Evolutionary conservation across 2,797 vertebrate genomes (phyloP).

Genomic region (Falco novaeseelandiae): DNA sequence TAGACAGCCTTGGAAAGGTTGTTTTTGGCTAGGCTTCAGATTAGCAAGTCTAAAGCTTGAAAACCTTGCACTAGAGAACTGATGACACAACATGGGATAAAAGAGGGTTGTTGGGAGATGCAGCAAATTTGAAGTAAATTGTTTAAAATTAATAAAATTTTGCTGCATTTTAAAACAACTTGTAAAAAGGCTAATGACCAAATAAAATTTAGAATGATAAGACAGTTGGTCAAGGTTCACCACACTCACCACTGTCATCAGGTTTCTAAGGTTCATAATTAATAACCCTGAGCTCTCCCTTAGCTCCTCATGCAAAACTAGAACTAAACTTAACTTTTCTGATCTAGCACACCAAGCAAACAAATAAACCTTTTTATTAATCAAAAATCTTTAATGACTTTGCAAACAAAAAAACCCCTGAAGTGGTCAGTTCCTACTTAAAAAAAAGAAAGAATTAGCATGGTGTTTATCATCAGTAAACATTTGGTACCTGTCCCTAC

Average conservation of each 20-base stretch:
- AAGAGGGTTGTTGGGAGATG: not conserved
- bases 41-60: not conserved
- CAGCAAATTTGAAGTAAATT: not conserved
- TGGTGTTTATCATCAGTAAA: not conserved
- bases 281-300: not conserved
- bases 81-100: not conserved
- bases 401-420: fast-evolving
- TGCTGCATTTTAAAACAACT: not conserved
- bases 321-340: not conserved
- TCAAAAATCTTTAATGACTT: not conserved
- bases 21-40: not conserved
- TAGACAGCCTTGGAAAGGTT: not conserved
- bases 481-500: not conserved
- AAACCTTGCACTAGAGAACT: not conserved
- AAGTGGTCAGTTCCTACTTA: not conserved
- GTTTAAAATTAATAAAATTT: not conserved
- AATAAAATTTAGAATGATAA: not conserved
- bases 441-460: not conserved
- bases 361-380: not conserved
- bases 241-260: not conserved
- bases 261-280: not conserved
- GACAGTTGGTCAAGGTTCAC: not conserved
- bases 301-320: not conserved
- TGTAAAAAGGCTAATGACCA: not conserved
- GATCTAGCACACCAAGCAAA: not conserved